Base-by-base conservation (phyloP, 2,113 vertebrate species). In the Calidris pugnax region DNA sequence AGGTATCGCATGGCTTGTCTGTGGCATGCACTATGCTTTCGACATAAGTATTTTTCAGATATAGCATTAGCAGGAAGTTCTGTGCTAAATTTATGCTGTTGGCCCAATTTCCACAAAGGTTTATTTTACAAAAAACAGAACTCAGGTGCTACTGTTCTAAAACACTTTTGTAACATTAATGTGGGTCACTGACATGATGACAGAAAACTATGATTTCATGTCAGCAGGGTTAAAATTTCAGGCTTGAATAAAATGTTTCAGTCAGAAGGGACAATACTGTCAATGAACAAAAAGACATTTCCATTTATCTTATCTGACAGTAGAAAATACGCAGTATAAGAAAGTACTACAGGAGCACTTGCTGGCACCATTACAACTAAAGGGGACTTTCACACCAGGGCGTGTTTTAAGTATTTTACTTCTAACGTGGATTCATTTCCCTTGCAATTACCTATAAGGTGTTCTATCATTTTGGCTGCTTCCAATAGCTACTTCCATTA, bases 161-260 rank as follows among this genome's bases (percentile, higher is more conserved):
- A 68, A n/a, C 20, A 14, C 35, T 82, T 89, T 85, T 90, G 14
- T 67, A 81, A 78, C 83, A 78, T 64, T 96, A 96, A 86, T 94
- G 60, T 95, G 82, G 84, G 92, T 96, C 90, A 93, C 83, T 94
- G 95, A 84, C 90, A 93, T 50, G 71, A 77, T 84, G 85, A 71
- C 79, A 94, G 71, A 88, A 90, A 94, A 84, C 71, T 91, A 82
- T 86, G 87, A 95, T 96, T 97, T 94, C 76, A 67, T 93, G 93
- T 83, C 87, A 93, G 86, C 60, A 63, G 78, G 91, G 91, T 92
- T 84, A 95, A 89, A 90, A 95, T 92, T 96, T 95, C 86, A 92
- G 71, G 19, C 57, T 77, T 93, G 51, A 96, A 88, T 94, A 96
- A 90, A 97, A 92, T 87, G 81, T 86, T 95, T 91, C 94, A 89